Conservation (phyloP, 2,888 invertebrate species). For the Ectobius pallidus region DNA sequence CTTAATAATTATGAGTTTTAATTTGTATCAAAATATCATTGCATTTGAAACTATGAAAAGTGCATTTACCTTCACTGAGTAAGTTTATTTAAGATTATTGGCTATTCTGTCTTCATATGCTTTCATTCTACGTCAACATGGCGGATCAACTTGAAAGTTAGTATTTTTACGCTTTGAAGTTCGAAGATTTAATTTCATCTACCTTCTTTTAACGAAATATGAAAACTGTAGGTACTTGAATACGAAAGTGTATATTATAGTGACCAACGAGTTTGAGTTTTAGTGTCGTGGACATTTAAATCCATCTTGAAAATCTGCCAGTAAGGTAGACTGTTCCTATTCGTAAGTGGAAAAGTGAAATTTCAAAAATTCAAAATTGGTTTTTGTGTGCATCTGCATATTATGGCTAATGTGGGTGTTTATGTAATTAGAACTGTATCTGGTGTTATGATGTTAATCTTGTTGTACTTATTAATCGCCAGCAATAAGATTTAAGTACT, state of each 20-base stretch:
- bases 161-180: slow-evolving; percentile 51
- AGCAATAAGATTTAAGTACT: too few species aligned
- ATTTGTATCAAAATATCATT: too few species aligned
- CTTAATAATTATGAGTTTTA: too few species aligned
- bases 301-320: slow-evolving; percentile 23
- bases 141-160: slow-evolving; percentile 82
- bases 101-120: neutral
- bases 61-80: too few species aligned
- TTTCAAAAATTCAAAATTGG: slow-evolving; percentile 22
- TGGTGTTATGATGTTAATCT: too few species aligned
- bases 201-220: neutral
- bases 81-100: too few species aligned
- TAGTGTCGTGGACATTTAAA: neutral
- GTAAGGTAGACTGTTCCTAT: neutral
- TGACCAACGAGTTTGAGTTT: neutral
- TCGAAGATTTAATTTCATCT: neutral
- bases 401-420: too few species aligned
- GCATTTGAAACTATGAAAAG: too few species aligned
- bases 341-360: neutral
- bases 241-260: neutral
- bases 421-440: too few species aligned
- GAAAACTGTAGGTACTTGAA: neutral
- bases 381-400: neutral
- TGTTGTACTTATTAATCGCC: too few species aligned
- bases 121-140: slow-evolving; percentile 68